Evolutionary conservation across 2,888 invertebrate species (phyloP).

Genomic region (Nesidiocoris tenuis): DNA sequence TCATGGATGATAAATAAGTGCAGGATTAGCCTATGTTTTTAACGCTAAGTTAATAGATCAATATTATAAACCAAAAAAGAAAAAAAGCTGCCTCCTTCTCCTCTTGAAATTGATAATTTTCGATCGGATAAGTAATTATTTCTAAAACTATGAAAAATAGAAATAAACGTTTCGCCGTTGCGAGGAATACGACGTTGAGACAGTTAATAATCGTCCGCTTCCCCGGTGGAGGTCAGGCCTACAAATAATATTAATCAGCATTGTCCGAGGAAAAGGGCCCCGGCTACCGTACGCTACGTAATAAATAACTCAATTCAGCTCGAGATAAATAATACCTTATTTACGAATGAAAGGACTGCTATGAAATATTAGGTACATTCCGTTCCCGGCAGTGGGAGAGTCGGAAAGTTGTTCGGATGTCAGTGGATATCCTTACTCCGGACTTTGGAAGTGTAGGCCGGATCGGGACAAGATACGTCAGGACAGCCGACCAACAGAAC

Average conservation of each 20-base stretch:
- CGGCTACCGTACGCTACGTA: slow-evolving; percentile 14
- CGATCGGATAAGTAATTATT: too few relatives aligned
- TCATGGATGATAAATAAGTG: too few relatives aligned
- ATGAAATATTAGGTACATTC: slow-evolving; percentile 14
- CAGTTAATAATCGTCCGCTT: neutral
- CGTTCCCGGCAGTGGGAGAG: neutral
- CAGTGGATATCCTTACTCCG: neutral
- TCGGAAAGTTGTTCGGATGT: slow-evolving; percentile 17
- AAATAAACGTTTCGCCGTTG: neutral
- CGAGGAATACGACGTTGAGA: neutral
- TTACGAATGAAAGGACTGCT: neutral
- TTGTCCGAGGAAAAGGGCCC: slow-evolving; percentile 14
- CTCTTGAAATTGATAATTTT: too few relatives aligned
- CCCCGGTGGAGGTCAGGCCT: neutral
- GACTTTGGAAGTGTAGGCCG: neutral
- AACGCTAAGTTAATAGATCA: too few relatives aligned
- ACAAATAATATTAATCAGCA: slow-evolving; percentile 20
- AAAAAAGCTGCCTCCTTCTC: too few relatives aligned
- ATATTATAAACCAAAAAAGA: too few relatives aligned
- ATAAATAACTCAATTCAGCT: slow-evolving; percentile 33
- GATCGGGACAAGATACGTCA: neutral
- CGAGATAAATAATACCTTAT: slow-evolving; percentile 33
- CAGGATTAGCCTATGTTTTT: too few relatives aligned
- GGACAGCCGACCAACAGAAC: neutral
- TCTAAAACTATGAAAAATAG: too few relatives aligned